phyloP scores from a whole-genome alignment of 2,888 invertebrate genomes.

The Parnassius apollo region DNA sequence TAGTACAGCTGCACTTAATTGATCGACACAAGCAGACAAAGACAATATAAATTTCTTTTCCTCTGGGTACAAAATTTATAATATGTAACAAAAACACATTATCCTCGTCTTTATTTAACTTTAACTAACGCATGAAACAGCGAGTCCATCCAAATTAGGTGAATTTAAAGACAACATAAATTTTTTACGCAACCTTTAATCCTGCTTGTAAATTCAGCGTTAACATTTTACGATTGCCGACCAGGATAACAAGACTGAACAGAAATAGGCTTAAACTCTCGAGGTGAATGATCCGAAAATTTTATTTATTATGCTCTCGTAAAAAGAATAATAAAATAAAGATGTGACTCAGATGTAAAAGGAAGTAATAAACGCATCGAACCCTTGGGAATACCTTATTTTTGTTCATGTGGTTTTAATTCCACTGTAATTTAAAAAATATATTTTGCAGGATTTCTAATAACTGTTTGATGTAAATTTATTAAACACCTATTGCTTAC shows the following conservation, averaged over 20 bases:
- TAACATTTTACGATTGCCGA: conserved; percentile 35
- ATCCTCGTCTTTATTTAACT: conserved; percentile 4
- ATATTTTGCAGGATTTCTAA: neutral
- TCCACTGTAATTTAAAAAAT: conserved; percentile 23
- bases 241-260: conserved; percentile 41
- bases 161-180: conserved; percentile 23
- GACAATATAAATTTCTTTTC: neutral
- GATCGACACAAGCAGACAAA: conserved; percentile 8
- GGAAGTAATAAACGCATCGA: conserved; percentile 51
- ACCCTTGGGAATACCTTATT: conserved; percentile 43
- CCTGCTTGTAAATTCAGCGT: conserved; percentile 21
- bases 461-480: too few relatives aligned
- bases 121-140: conserved; percentile 15
- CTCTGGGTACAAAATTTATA: conserved; percentile 6
- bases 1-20: conserved; percentile 23
- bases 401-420: conserved; percentile 28
- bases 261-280: conserved; percentile 41
- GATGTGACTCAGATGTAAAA: conserved; percentile 41
- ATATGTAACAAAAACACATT: conserved; percentile 7
- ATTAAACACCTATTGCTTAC: too few relatives aligned
- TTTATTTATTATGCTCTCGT: conserved; percentile 55
- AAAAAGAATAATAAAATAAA: conserved; percentile 54
- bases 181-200: conserved; percentile 24
- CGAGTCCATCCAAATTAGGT: conserved; percentile 14
- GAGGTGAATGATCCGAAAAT: conserved; percentile 54